A percentile compares a stretch with the other conserved stretches of the same genome.
Conservation (phyloP, 2,113 vertebrate genomes). For the Urocolius indicus region DNA sequence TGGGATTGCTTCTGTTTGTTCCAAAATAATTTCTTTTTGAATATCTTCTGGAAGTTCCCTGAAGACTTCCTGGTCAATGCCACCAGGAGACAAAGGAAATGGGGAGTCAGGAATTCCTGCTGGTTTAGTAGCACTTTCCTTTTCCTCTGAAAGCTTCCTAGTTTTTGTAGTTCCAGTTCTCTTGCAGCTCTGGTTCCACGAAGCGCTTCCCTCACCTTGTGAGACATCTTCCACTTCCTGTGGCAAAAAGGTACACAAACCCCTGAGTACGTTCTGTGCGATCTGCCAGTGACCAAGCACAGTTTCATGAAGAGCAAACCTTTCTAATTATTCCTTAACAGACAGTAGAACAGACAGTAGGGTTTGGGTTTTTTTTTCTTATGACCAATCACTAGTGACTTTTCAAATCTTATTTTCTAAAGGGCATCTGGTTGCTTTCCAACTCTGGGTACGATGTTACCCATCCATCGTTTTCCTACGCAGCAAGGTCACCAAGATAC, state of each 20-base stretch:
- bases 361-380: background rate
- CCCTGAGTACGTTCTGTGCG: background rate
- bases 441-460: background rate
- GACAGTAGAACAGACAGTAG: background rate
- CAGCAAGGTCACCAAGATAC: too few species aligned
- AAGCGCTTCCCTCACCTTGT: background rate
- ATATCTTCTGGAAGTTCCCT: conserved; percentile 85
- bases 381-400: fast-evolving
- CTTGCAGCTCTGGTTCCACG: background rate
- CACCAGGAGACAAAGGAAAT: conserved; percentile 56
- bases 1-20: conserved; percentile 2
- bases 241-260: background rate
- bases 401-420: background rate
- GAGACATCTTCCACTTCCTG: conserved; percentile 60
- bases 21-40: conserved; percentile 82
- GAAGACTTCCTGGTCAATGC: conserved; percentile 85
- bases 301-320: background rate
- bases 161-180: conserved; percentile 3
- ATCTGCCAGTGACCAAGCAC: background rate
- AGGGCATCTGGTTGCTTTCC: background rate
- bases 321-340: background rate
- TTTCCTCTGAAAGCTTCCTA: background rate
- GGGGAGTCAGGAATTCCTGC: background rate
- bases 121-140: background rate
- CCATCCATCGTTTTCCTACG: background rate